Evolutionary conservation across 2,113 vertebrate species (phyloP), one percentile per base, ranked within the genome.

Genomic region (Choloepus hoffmanni): DNA sequence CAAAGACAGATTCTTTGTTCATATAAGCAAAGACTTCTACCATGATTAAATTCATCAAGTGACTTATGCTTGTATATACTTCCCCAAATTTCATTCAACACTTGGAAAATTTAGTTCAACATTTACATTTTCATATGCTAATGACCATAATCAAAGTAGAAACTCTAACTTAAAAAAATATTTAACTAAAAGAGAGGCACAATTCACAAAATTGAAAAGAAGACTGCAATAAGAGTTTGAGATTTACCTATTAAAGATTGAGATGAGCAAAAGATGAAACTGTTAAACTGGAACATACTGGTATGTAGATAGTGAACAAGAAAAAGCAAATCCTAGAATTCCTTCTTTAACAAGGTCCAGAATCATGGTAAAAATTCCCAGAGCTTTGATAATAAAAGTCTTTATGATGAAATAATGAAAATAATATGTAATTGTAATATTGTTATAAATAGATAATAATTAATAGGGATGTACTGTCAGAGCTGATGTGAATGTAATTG

Each of bases 391-490:
- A 87, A 48, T 2, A 74, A 95, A 94, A 92, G 94, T 77, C 53
- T 70, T 87, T 40, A 50, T 79, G 86, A 21, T 78, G 63, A 92
- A 93, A 92, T 84, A 86, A 91, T 82, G 33, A 89, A 93, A 93
- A 82, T 90, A 62, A 93, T 43, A 3, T 30, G 7, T 1, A 77
- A 72, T 85, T 72, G 14, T 7, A 93, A 58, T 26, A 23, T 33
- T 90, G 1, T 96, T 86, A 65, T 84, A 92, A 95, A 50, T 62
- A 90, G 30, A 55, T 85, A 85, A 88, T 94, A 88, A 95, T 60
- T 95, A 92, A 76, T 95, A 92, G 78, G 89, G 83, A 79, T 48
- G 63, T 60, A 40, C 15, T 70, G 4, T 81, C 79, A 94, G 55
- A 86, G 33, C 40, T 65, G n/a, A 91, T 84, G 15, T 84, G 36